Base-by-base conservation (phyloP, 1,140 invertebrate species). In the Stratiolaelaps scimitus region DNA sequence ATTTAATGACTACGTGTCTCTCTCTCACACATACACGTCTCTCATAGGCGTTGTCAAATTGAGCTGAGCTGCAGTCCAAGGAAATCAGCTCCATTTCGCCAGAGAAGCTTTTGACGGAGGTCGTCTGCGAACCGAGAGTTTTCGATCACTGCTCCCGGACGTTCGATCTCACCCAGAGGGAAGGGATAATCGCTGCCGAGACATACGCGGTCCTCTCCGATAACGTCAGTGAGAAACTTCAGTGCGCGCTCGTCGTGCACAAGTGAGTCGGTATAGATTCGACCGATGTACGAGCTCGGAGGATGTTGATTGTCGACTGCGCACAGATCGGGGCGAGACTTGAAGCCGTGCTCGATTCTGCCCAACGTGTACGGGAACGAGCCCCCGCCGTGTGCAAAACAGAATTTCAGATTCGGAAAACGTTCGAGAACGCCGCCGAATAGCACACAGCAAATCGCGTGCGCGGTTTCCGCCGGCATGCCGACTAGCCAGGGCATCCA, bases 401-500 rank as follows among this genome's bases (percentile, higher is more conserved):
- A 82, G 13, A 83, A 72, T 65, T 72, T 72, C 23, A 78, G 66
- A 7, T 68, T 64, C 10, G 71, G 71, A 73, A 81, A 82, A 67
- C 75, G 71, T 64, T 81, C 75, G 7, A 83, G 70, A 23, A 83
- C 76, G 6, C 81, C 81, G n/a, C 81, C 81, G 76, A 83, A 81
- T 10, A 81, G 70, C 68, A 83, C 72, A 66, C 73, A 76, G 66
- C 79, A 81, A 30, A 82, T 78, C 1, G 82, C 81, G 7, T 76
- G 76, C 2, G 80, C 76, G 17, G 82, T 83, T 70, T 83, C 82
- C 1, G 79, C 74, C 4, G 82, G 82, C 82, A 83, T 83, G 4
- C 81, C 80, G 13, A 83, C 80, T 7, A 83, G 74, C 81, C 82
- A 83, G 6, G 81, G 82, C 53, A 83, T 68, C 81, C 82, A 83